A percentile compares a stretch with the other conserved stretches of the same genome.
Evolutionary conservation across 1,140 invertebrate species (phyloP).

Genomic region (Parasteatoda tepidariorum): DNA sequence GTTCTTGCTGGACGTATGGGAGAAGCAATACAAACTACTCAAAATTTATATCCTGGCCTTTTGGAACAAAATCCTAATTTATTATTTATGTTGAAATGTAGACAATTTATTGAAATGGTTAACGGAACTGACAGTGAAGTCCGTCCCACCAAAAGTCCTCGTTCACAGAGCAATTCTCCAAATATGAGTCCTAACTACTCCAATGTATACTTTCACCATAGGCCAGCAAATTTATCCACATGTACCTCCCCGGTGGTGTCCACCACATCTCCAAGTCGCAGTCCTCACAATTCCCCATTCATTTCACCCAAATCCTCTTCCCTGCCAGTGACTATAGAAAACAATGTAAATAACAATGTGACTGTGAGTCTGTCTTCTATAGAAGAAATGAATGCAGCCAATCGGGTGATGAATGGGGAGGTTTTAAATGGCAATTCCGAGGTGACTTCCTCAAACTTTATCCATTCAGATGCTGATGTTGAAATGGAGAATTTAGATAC

Average conservation of each 20-base stretch:
- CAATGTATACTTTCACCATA: constrained; percentile 24
- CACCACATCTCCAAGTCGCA: constrained; percentile 15
- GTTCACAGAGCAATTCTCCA: constrained; percentile 62
- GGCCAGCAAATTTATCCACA: constrained; percentile 7
- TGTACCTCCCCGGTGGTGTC: constrained; percentile 40
- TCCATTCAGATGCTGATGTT: constrained; percentile 71
- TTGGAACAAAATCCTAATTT: constrained; percentile 90
- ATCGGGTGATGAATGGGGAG: constrained; percentile 71
- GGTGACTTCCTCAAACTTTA: constrained; percentile 24
- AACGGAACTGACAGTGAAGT: constrained; percentile 71
- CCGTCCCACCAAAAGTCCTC: constrained; percentile 62
- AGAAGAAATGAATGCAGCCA: constrained; percentile 73
- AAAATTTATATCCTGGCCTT: constrained; percentile 88
- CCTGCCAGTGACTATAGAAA: constrained; percentile 44
- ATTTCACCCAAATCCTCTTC: constrained; percentile 56
- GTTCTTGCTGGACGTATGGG: constrained; percentile 92
- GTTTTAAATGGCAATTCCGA: constrained; percentile 66
- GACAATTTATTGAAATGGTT: constrained; percentile 94
- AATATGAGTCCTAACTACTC: constrained; percentile 64
- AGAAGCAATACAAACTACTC: constrained; percentile 92
- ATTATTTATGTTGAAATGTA: constrained; percentile 93
- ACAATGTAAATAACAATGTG: constrained; percentile 51
- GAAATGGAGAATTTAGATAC: constrained; percentile 71
- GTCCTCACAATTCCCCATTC: constrained; percentile 56
- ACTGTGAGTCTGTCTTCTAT: constrained; percentile 63